Conservation (phyloP, 2,888 invertebrate species). For the Punctoribates punctum region DNA sequence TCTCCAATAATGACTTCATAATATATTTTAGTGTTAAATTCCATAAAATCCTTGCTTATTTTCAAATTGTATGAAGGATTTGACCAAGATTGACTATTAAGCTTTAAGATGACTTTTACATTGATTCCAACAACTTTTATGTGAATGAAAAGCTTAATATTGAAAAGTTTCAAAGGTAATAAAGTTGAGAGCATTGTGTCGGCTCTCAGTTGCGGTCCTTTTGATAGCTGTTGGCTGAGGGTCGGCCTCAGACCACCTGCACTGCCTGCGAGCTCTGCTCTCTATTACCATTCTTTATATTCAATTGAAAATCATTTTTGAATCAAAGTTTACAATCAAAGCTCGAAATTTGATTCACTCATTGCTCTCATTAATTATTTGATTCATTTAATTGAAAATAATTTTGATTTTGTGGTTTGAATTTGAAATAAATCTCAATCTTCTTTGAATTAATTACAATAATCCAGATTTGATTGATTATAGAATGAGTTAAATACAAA, state of each 20-base stretch:
- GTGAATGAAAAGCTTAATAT: background rate
- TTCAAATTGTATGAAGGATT: too few relatives aligned
- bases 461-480: slow-evolving; percentile 12
- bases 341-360: too few relatives aligned
- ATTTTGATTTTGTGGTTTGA: too few relatives aligned
- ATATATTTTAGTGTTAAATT: too few relatives aligned
- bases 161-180: background rate
- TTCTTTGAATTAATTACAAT: background rate
- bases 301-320: background rate
- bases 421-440: background rate
- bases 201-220: slow-evolving; percentile 4
- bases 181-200: background rate
- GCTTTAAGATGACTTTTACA: too few relatives aligned
- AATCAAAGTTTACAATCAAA: background rate
- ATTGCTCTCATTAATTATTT: background rate
- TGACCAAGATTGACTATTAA: too few relatives aligned
- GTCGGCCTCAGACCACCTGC: slow-evolving; percentile 28
- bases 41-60: too few relatives aligned
- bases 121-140: too few relatives aligned
- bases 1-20: too few relatives aligned
- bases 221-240: slow-evolving; percentile 26
- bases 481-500: slow-evolving; percentile 8
- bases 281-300: background rate
- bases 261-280: background rate
- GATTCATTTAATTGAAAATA: background rate